Evolutionary conservation across 2,797 vertebrate species (phyloP).

Genomic region (Stomatorhinus walkeri): DNA sequence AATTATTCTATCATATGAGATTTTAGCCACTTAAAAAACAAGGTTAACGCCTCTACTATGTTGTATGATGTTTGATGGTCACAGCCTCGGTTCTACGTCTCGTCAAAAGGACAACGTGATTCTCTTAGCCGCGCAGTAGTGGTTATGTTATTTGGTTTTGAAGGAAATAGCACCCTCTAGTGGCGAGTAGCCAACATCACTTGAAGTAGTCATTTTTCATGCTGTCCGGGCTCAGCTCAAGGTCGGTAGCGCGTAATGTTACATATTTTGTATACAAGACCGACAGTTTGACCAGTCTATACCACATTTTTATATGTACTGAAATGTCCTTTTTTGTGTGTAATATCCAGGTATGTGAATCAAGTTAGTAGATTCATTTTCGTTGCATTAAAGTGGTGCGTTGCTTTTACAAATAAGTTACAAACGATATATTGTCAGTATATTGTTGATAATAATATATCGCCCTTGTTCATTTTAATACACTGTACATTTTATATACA

Average conservation of each 20-base stretch:
- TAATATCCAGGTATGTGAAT: constrained; percentile 3
- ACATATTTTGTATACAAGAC: neutral
- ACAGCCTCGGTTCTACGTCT: neutral
- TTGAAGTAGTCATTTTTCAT: neutral
- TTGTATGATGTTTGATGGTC: neutral
- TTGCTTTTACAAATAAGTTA: neutral
- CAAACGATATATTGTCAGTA: neutral
- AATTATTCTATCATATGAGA: neutral
- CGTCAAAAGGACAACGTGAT: neutral
- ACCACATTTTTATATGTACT: neutral
- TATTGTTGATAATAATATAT: constrained; percentile 13
- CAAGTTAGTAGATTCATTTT: constrained; percentile 6
- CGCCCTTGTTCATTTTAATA: neutral
- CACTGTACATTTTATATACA: neutral
- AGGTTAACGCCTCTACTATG: neutral
- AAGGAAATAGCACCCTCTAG: neutral
- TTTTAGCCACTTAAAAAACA: neutral
- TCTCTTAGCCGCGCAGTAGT: neutral
- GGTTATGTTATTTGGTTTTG: neutral
- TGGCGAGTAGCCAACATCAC: neutral
- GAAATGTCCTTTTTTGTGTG: constrained; percentile 1
- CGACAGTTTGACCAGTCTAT: neutral
- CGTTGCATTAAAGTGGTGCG: constrained; percentile 5
- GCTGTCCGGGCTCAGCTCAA: neutral
- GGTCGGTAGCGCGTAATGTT: neutral